Percentiles rank a stretch among this genome's conserved stretches.
These are phyloP conservation scores for Drosophila fuyamai DNA, from an alignment of 1,140 invertebrate species.

Conservation along the genomic window DNA sequence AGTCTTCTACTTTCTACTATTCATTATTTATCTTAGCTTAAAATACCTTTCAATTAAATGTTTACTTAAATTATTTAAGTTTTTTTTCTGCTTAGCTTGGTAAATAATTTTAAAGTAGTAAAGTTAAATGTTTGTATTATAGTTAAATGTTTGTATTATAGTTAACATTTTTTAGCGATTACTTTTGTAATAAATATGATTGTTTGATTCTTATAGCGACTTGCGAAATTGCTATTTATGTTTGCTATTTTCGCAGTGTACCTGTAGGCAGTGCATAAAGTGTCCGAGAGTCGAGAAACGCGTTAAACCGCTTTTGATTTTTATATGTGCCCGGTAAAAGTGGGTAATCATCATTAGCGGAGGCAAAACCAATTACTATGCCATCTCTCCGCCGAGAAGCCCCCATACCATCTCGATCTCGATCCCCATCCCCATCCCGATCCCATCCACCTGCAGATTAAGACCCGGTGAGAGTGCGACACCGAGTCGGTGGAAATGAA, in stretches of 20 bases:
- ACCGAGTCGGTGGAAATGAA: constrained; percentile 45
- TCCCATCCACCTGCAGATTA: constrained; percentile 51
- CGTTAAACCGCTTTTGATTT: constrained; percentile 82
- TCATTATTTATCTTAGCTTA: no score
- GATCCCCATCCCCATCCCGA: constrained; percentile 25
- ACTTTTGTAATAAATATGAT: no score
- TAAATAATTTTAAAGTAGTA: no score
- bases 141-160: no score
- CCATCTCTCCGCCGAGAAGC: constrained; percentile 34
- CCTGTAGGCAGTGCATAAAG: constrained; percentile 30
- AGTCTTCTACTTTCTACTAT: no score
- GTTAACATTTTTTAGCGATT: no score
- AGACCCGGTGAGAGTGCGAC: constrained; percentile 68
- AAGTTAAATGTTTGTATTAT: no score
- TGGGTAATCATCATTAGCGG: constrained; percentile 79
- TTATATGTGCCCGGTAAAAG: constrained; percentile 71
- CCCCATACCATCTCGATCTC: constrained; percentile 9
- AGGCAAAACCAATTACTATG: constrained; percentile 68
- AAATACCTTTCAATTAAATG: no score
- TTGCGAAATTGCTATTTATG: no score
- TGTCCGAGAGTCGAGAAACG: constrained; percentile 61
- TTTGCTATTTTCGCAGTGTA: neutral
- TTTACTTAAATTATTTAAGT: no score
- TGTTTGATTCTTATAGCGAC: no score
- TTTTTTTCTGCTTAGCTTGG: no score